Conservation (phyloP, 1,140 invertebrate genomes). For the Hestina assimilis region DNA sequence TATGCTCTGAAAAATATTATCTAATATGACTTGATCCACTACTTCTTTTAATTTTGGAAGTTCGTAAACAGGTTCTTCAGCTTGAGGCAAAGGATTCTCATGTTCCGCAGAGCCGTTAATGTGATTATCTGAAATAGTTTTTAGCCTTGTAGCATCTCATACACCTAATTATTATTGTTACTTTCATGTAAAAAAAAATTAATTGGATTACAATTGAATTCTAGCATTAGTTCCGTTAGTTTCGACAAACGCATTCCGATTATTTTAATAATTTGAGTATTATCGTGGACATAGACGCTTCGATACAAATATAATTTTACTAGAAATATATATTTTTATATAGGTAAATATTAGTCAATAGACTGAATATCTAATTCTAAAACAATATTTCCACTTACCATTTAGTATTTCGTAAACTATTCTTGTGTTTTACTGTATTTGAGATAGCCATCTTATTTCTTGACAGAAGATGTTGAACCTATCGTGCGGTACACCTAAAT, state of each 20-base stretch:
- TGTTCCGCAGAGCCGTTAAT: not conserved
- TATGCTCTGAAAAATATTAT: slow-evolving; percentile 21
- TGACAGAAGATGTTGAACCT: not conserved
- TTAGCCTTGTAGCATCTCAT: too few relatives aligned
- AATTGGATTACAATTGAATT: too few relatives aligned
- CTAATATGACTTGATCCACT: slow-evolving; percentile 28
- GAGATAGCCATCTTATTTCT: not conserved
- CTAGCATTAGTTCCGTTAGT: too few relatives aligned
- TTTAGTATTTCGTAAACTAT: not conserved
- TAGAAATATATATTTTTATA: not conserved
- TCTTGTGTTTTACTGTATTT: not conserved
- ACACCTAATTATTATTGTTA: too few relatives aligned
- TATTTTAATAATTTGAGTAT: too few relatives aligned
- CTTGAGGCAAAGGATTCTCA: not conserved
- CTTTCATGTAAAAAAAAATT: too few relatives aligned
- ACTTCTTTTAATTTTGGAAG: slow-evolving; percentile 24
- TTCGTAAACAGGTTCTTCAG: not conserved
- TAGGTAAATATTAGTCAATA: not conserved
- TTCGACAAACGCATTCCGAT: too few relatives aligned
- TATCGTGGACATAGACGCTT: too few relatives aligned
- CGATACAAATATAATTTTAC: too few relatives aligned
- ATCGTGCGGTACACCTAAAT: slow-evolving; percentile 14
- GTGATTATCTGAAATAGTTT: not conserved
- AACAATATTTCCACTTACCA: not conserved
- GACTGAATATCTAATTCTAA: not conserved